Evolutionary conservation across 2,888 invertebrate genomes (phyloP).

Genomic region (Diarsia brunnea): DNA sequence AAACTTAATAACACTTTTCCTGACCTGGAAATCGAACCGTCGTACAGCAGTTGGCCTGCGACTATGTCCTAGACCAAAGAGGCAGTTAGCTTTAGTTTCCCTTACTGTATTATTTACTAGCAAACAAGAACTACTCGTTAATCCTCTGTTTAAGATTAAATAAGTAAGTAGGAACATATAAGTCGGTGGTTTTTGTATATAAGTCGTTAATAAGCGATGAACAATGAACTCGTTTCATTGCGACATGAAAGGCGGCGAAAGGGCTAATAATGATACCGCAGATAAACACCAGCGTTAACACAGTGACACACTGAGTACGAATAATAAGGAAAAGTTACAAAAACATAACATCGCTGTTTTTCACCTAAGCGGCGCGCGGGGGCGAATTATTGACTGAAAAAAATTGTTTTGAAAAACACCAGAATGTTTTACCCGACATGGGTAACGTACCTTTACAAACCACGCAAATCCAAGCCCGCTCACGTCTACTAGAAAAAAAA

Average conservation of each 20-base stretch:
- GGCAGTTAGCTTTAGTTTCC: neutral
- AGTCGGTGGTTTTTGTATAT: conserved; percentile 26
- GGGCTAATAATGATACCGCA: conserved; percentile 71
- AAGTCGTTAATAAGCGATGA: conserved; percentile 42
- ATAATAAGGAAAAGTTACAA: neutral
- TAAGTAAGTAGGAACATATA: neutral
- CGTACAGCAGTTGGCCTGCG: too few species aligned
- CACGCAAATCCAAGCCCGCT: too few species aligned
- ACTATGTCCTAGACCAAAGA: too few species aligned
- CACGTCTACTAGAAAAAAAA: too few species aligned
- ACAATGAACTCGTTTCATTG: conserved; percentile 69
- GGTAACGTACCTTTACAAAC: too few species aligned
- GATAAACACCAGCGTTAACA: conserved; percentile 64
- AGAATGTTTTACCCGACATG: too few species aligned
- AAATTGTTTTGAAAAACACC: too few species aligned
- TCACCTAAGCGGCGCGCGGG: too few species aligned
- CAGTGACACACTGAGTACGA: conserved; percentile 18
- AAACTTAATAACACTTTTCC: too few species aligned
- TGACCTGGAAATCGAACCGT: too few species aligned
- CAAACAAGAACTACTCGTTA: neutral
- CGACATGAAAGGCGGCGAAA: conserved; percentile 65
- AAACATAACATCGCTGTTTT: neutral
- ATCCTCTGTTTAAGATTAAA: neutral
- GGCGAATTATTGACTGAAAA: too few species aligned
- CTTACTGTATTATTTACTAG: neutral